phyloP scores from a whole-genome alignment of 2,888 invertebrate species.

The Tryphoninae sp. region DNA sequence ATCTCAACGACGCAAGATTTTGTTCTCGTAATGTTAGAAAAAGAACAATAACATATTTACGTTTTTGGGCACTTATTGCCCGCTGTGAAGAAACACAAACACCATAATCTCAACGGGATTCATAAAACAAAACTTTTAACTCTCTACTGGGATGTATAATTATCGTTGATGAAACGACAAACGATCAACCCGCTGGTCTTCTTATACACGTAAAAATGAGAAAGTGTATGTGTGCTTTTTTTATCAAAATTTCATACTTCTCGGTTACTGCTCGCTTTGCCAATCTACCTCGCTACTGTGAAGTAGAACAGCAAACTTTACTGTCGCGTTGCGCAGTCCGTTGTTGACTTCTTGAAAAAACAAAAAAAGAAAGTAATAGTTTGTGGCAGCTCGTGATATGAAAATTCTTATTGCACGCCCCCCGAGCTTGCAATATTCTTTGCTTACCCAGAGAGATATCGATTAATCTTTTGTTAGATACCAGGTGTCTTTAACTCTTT shows the following conservation, averaged over 20 bases:
- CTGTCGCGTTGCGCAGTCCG: not conserved
- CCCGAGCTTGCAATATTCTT: not conserved
- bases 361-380: not conserved
- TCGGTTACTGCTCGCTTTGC: not conserved
- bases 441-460: conserved; percentile 18
- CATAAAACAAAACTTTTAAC: conserved; percentile 16
- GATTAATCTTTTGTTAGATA: conserved; percentile 38
- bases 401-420: not conserved
- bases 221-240: not conserved
- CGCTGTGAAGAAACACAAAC: not conserved
- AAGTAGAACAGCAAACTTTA: conserved; percentile 11
- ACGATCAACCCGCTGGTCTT: not conserved
- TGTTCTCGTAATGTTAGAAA: conserved; percentile 34
- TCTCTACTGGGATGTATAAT: conserved; percentile 2
- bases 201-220: not conserved
- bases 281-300: conserved; percentile 4
- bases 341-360: not conserved
- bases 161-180: not conserved
- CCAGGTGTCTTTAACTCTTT: not conserved
- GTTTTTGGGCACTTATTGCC: conserved; percentile 32
- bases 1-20: conserved; percentile 36
- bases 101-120: conserved; percentile 23
- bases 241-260: not conserved
- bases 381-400: not conserved
- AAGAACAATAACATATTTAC: conserved; percentile 17